Evolutionary conservation across 2,113 vertebrate genomes (phyloP), one percentile per base, ranked within the genome.

Genomic region (Riparia riparia): DNA sequence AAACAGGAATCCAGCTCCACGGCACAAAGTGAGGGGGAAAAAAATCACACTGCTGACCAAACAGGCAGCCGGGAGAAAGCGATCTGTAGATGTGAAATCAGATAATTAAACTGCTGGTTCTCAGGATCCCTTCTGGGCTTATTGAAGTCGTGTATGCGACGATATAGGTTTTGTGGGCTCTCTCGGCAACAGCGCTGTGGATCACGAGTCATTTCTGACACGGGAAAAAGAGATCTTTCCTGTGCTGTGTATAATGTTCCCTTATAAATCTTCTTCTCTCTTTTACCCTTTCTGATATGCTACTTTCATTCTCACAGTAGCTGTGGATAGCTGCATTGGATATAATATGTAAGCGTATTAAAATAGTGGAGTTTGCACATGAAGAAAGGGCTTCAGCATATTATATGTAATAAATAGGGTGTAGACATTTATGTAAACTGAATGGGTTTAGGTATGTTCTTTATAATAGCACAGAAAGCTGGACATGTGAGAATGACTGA

Each of bases 1-100:
- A 98, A 96, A 96, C 21, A 97, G 89, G 96, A 98, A 97, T 95
- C 92, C 94, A 94, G 90, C 93, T 90, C 74, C 47, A 56, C 9
- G 5, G 73, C 82, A 86, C 9, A 12, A 92, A 82, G 64, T 7
- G 8, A 6, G 14, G 26, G 3, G 3, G 1, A 7, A 47, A 63
- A 41, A 31, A 70, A 51, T 14, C 28, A 26, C 39, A 71, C 53
- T 2, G 8, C 73, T 86, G 95, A 95, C 93, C 96, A 83, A 92
- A 85, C 10, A 76, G 64, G 58, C 94, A 96, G 95, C 89, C 0
- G 1, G 66, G 66, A 56, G 47, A 78, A 84, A 57, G 31, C 7
- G 13, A 90, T 60, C 61, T 5, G 2, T 41, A 37, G 70, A 45
- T 60, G 34, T 50, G 65, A 82, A 86, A 93, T 47, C 10, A 6